Evolutionary conservation across 2,888 invertebrate species (phyloP).

Genomic region (Drosophila tripunctata): DNA sequence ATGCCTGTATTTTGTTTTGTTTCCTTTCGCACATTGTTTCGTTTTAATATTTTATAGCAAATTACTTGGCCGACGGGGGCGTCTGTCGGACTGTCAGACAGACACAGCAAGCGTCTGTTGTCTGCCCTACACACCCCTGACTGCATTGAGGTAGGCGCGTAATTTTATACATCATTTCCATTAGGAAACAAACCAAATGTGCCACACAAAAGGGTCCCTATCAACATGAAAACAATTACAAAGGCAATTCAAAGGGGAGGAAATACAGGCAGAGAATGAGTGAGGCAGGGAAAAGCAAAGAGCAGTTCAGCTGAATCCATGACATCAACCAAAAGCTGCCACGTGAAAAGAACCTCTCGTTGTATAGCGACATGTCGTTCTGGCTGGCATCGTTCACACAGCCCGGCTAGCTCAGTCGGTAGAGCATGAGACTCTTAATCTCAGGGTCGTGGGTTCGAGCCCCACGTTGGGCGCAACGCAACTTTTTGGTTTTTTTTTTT

Average conservation of each 20-base stretch:
- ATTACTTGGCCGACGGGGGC: conserved; percentile 43
- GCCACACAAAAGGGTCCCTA: conserved; percentile 24
- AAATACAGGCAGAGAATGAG: not conserved
- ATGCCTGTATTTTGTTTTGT: conserved; percentile 62
- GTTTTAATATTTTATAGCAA: conserved; percentile 72
- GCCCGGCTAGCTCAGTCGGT: conserved; percentile 79
- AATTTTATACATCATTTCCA: conserved; percentile 71
- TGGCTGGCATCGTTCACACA: not conserved
- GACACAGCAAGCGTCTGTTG: conserved; percentile 3
- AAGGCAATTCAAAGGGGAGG: not conserved
- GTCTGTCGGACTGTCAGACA: conserved; percentile 15
- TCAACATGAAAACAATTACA: conserved; percentile 34
- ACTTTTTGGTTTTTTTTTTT: not conserved
- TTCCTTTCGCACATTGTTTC: conserved; percentile 72
- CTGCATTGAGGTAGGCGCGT: conserved; percentile 63
- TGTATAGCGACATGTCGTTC: conserved; percentile 24
- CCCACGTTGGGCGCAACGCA: conserved; percentile 68
- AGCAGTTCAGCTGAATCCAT: conserved; percentile 3
- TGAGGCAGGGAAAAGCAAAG: not conserved
- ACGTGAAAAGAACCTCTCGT: conserved; percentile 7
- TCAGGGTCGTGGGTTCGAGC: conserved; percentile 79
- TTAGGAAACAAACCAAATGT: conserved; percentile 61
- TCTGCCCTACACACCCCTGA: conserved; percentile 8
- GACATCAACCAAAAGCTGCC: not conserved
- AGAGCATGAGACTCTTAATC: conserved; percentile 80